Evolutionary conservation across 1,140 invertebrate genomes (phyloP).

Genomic region (Drosophila nannoptera): DNA sequence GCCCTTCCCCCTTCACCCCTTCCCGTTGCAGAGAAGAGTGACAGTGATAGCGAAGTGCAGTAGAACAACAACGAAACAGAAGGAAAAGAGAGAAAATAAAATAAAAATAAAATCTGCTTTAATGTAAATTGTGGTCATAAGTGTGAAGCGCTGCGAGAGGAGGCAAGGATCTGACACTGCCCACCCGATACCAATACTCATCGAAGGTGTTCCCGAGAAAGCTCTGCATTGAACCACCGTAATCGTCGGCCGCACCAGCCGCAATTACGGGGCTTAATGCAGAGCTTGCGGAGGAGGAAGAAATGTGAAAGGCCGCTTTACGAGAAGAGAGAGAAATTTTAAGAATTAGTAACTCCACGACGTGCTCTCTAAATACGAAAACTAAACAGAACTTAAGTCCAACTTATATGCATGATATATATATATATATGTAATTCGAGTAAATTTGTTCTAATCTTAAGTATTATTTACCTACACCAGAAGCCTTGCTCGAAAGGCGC

Average conservation of each 20-base stretch:
- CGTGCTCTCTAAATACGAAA: conserved; percentile 72
- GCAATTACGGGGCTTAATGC: conserved; percentile 76
- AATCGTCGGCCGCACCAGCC: conserved; percentile 43
- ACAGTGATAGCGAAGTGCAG: conserved; percentile 94
- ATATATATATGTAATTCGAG: conserved; percentile 48
- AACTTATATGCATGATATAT: conserved; percentile 48
- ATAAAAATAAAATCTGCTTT: conserved; percentile 54
- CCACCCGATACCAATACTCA: conserved; percentile 45
- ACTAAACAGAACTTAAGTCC: conserved; percentile 73
- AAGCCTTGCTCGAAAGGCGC: conserved; percentile 43
- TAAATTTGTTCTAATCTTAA: conserved; percentile 72
- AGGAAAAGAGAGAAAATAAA: conserved; percentile 42
- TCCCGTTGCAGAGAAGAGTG: conserved; percentile 88
- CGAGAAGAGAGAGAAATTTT: conserved; percentile 25
- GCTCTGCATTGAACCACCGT: conserved; percentile 77
- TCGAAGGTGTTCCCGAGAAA: conserved; percentile 36
- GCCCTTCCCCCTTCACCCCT: conserved; percentile 26
- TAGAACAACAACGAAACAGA: conserved; percentile 79
- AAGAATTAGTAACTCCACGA: conserved; percentile 52
- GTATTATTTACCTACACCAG: conserved; percentile 71
- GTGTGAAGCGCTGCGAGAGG: conserved; percentile 37
- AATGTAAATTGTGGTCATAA: conserved; percentile 76
- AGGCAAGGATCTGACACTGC: conserved; percentile 54
- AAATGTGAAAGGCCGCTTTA: conserved; percentile 29
- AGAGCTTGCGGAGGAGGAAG: conserved; percentile 44